Conservation (phyloP, 1,140 invertebrate species). For the Cyrtorhinus lividipennis region DNA sequence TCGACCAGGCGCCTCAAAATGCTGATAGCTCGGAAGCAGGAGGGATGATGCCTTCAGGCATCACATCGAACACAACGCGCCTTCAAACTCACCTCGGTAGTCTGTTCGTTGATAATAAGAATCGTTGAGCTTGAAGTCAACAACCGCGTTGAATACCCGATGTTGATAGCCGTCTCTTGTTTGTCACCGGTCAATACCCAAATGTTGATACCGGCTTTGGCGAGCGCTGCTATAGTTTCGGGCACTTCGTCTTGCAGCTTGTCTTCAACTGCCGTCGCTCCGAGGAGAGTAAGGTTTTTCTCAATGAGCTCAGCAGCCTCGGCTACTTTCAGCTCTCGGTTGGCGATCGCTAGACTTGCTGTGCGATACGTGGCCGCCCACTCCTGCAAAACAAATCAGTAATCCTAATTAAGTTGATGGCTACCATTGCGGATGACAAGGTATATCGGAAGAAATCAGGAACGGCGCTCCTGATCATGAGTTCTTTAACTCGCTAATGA, state of each 20-base stretch:
- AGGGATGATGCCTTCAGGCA: too few relatives aligned
- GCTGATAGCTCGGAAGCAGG: too few relatives aligned
- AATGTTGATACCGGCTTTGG: conserved; percentile 82
- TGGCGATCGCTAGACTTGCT: conserved; percentile 53
- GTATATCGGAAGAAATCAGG: too few relatives aligned
- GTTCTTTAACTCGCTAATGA: too few relatives aligned
- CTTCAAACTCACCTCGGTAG: conserved; percentile 86
- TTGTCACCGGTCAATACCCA: conserved; percentile 99
- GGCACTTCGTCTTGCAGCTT: conserved; percentile 77
- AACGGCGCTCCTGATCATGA: too few relatives aligned
- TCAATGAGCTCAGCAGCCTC: conserved; percentile 75
- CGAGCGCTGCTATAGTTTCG: conserved; percentile 77
- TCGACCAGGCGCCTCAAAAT: too few relatives aligned
- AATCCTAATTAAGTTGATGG: background rate
- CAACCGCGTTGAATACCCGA: conserved; percentile 87
- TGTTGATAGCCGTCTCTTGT: conserved; percentile 98
- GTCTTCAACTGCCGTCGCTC: conserved; percentile 93
- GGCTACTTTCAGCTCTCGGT: conserved; percentile 65
- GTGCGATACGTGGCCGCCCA: conserved; percentile 71
- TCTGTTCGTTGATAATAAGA: conserved; percentile 83
- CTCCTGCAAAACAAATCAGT: conserved; percentile 29
- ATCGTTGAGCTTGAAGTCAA: conserved; percentile 75
- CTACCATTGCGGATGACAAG: background rate
- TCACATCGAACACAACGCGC: too few relatives aligned
- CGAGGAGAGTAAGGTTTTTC: conserved; percentile 64